Evolutionary conservation across 37 sponge, comb jelly and placozoan genomes (phyloP), one percentile per base, ranked within the genome.

Genomic region (Mnemiopsis leidyi): DNA sequence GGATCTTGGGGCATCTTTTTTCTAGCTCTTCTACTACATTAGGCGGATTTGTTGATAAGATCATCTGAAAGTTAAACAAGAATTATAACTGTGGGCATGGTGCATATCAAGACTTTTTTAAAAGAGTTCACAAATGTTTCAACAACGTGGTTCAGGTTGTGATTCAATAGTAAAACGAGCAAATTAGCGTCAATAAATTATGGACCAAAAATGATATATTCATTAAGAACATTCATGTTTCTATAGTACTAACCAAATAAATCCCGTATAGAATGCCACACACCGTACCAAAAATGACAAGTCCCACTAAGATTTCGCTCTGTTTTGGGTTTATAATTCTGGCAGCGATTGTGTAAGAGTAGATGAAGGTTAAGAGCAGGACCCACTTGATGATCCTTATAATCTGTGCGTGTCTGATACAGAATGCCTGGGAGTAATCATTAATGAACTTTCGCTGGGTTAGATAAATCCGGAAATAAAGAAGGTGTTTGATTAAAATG

Each of bases 341-440:
- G n/a, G 90, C 40, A 25, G 90, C 90, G 18, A 85, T 23, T 0
- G 90, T 85, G 90, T 85, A 85, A 29, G 90, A 85, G 61, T 85
- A 85, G 61, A 85, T 38, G 61, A 85, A 85, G 61, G n/a, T 1
- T 0, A 85, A 29, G 26, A 85, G 33, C 61, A 85, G 24, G 1
- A 26, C 61, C 39, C 48, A 85, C 48, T 85, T 85, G 13, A 85
- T 39, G 13, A 39, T 23, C 3, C 61, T 28, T 1, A 85, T 28
- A 13, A 37, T 40, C 1, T 85, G 2, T 3, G 40, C 26, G 61
- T 85, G 90, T 26, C 39, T 0, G 13, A 3, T 26, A 16, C 23
- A 25, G 61, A 85, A 85, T 20, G 7, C 36, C 90, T 85, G 90
- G 25, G 75, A 25, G 75, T n/a, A n/a, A n/a, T n/a, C n/a, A n/a